A percentile compares a stretch with the other conserved stretches of the same genome.
These are phyloP conservation scores for Armadillidium nasatum DNA, from an alignment of 1,140 invertebrate species.

Conservation along the genomic window DNA sequence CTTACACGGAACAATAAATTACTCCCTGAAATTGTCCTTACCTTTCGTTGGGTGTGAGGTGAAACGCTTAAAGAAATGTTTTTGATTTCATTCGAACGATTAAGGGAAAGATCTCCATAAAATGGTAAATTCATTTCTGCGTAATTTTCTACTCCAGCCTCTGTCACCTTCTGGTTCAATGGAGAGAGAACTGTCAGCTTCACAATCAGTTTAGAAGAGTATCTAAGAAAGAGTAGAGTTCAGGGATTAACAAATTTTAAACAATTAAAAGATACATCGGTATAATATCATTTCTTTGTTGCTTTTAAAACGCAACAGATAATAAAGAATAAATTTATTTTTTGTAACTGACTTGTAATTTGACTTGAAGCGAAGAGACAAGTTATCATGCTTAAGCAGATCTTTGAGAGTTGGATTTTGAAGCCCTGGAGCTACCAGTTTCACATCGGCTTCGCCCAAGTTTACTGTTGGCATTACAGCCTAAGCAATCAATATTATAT, in stretches of 20 bases:
- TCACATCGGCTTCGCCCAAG: neutral
- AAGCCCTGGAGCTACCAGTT: neutral
- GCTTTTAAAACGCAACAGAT: too few relatives aligned
- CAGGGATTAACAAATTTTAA: too few relatives aligned
- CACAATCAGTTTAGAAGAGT: neutral
- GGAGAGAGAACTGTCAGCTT: neutral
- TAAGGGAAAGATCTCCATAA: neutral
- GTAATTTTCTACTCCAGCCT: neutral
- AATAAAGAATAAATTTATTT: too few relatives aligned
- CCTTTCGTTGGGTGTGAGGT: neutral
- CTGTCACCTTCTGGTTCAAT: neutral
- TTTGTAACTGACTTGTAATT: neutral
- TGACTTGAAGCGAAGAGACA: neutral
- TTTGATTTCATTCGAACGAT: neutral
- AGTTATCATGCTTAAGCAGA: neutral
- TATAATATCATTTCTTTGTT: too few relatives aligned
- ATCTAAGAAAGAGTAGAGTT: neutral
- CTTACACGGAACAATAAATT: neutral
- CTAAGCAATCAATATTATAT: neutral
- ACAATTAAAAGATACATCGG: too few relatives aligned
- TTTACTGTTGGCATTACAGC: neutral
- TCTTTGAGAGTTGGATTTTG: neutral
- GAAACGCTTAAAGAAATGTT: neutral
- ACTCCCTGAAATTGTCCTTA: neutral
- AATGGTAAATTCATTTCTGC: neutral